These are phyloP conservation scores for Gymnopithys bicolor DNA, from an alignment of 2,797 vertebrate genomes.

Conservation along the genomic window DNA sequence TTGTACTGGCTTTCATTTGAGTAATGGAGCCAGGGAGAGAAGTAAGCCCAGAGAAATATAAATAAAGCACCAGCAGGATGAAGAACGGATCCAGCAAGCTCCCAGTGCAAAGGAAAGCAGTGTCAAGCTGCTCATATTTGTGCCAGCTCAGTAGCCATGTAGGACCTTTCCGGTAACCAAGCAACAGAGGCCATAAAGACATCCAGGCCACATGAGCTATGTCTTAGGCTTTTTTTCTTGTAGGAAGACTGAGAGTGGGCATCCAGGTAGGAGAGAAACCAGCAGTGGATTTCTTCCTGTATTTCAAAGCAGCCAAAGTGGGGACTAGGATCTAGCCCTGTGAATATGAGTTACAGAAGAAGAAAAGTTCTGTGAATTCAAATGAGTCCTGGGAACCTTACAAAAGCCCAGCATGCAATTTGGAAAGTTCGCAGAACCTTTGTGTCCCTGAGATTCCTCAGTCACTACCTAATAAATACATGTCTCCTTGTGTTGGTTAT, in stretches of 20 bases:
- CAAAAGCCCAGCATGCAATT: background rate
- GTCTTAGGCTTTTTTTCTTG: background rate
- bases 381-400: background rate
- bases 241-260: background rate
- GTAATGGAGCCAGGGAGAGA: background rate
- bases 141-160: background rate
- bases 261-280: background rate
- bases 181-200: conserved; percentile 33
- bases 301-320: background rate
- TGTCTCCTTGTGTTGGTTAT: conserved; percentile 55
- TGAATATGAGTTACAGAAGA: background rate
- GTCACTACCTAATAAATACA: conserved; percentile 30
- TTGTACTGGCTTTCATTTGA: background rate
- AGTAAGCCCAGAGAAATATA: background rate
- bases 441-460: background rate
- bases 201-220: background rate
- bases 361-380: background rate
- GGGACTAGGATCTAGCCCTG: background rate
- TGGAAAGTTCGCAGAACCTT: background rate
- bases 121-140: conserved; percentile 8
- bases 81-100: background rate
- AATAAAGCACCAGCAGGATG: conserved; percentile 9
- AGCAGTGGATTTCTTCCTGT: background rate
- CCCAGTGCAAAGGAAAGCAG: background rate
- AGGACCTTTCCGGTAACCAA: conserved; percentile 50